Conservation (phyloP, 2,113 vertebrate genomes). For the Silurus meridionalis region DNA sequence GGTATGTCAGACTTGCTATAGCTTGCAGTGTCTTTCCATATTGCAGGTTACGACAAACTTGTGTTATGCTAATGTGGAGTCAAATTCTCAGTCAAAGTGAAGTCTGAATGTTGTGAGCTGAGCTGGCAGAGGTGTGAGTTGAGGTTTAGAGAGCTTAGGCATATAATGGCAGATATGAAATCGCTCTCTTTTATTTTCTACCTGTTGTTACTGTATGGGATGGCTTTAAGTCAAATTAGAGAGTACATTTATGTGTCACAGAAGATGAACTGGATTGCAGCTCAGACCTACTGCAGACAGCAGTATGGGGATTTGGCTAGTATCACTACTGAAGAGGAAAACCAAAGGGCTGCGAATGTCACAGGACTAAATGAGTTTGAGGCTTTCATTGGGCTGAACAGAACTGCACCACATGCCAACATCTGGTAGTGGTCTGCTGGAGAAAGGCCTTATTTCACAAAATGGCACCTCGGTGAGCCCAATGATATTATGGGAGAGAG, state of each 20-base stretch:
- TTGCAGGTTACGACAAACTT: too few species aligned
- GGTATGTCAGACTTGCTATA: too few species aligned
- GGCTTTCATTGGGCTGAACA: conserved; percentile 28
- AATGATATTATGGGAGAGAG: background rate
- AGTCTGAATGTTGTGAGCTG: background rate
- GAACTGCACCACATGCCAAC: background rate
- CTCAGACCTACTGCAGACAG: conserved; percentile 1
- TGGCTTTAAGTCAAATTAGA: background rate
- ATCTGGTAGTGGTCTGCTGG: conserved; percentile 38
- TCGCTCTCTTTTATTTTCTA: background rate
- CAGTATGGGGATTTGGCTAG: background rate
- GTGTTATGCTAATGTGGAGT: too few species aligned
- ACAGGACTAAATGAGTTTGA: background rate
- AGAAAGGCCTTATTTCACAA: background rate
- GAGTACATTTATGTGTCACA: background rate
- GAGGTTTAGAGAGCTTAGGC: background rate
- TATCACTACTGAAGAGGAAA: background rate
- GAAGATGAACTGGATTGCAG: background rate
- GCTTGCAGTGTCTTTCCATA: too few species aligned
- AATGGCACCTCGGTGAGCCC: background rate
- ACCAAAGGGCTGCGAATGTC: background rate
- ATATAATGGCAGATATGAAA: background rate
- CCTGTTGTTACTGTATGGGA: background rate
- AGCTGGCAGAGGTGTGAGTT: too few species aligned
- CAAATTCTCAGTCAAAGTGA: background rate